A percentile compares a stretch with the other conserved stretches of the same genome.
These are phyloP conservation scores for Sylvietta virens DNA, from an alignment of 2,113 vertebrate species.

Conservation along the genomic window DNA sequence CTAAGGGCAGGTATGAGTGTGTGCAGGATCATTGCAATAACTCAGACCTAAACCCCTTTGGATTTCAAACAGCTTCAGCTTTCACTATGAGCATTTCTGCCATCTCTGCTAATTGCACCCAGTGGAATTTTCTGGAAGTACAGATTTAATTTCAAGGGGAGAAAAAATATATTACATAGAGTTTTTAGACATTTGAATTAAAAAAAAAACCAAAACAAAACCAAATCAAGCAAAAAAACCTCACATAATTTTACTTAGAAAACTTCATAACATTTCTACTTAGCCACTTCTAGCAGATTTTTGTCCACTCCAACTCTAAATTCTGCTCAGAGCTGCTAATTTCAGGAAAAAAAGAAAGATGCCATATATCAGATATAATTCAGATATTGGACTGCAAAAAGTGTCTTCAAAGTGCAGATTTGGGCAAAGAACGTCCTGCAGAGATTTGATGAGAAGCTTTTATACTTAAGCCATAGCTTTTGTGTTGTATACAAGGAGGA, in stretches of 20 bases:
- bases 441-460: constrained; percentile 41
- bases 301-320: background rate
- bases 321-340: background rate
- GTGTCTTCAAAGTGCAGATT: background rate
- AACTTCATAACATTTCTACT: background rate
- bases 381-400: background rate
- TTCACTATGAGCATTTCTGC: background rate
- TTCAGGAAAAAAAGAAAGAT: background rate
- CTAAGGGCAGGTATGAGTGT: background rate
- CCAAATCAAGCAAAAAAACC: background rate
- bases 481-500: background rate
- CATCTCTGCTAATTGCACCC: constrained; percentile 7
- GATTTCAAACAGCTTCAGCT: background rate
- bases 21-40: background rate
- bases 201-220: background rate
- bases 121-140: constrained; percentile 8
- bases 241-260: background rate
- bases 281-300: background rate
- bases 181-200: background rate
- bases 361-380: background rate
- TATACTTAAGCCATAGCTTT: background rate
- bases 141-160: background rate
- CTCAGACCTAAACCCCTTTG: background rate
- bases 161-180: background rate
- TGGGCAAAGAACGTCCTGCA: background rate